phyloP scores from a whole-genome alignment of 1,140 invertebrate genomes.

The Varroa destructor region DNA sequence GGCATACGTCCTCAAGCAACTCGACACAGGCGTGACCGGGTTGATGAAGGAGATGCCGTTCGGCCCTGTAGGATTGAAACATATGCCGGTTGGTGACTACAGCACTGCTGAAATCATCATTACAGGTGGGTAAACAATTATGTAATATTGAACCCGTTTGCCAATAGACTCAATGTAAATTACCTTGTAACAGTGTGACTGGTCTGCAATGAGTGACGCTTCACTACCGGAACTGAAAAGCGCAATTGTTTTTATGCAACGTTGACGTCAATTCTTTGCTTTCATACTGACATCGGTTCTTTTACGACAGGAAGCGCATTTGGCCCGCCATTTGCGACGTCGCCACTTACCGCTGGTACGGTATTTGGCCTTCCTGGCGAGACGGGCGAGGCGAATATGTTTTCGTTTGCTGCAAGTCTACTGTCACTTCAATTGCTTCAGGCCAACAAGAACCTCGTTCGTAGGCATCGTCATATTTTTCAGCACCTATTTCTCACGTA shows the following conservation, averaged over 20 bases:
- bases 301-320: slow-evolving; percentile 1
- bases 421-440: slow-evolving; percentile 19
- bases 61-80: no score
- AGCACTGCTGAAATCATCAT: slow-evolving; percentile 12
- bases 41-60: no score
- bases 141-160: no score
- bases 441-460: slow-evolving; percentile 24
- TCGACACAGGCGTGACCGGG: slow-evolving; percentile 12
- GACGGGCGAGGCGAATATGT: slow-evolving; percentile 24
- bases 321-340: slow-evolving; percentile 6
- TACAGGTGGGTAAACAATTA: slow-evolving; percentile 4
- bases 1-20: slow-evolving; percentile 14
- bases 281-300: neutral
- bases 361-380: slow-evolving; percentile 23
- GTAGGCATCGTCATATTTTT: slow-evolving; percentile 13
- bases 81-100: neutral
- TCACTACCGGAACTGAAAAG: no score
- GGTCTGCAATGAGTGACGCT: no score
- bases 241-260: no score
- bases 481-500: slow-evolving; percentile 11
- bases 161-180: no score
- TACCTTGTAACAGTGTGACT: no score
- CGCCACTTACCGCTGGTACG: slow-evolving; percentile 6
- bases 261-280: neutral
- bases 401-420: slow-evolving; percentile 14